A percentile compares a stretch with the other conserved stretches of the same genome.
These are phyloP conservation scores for Dasyurus viverrinus DNA, from an alignment of 2,113 vertebrate genomes.

Conservation along the genomic window DNA sequence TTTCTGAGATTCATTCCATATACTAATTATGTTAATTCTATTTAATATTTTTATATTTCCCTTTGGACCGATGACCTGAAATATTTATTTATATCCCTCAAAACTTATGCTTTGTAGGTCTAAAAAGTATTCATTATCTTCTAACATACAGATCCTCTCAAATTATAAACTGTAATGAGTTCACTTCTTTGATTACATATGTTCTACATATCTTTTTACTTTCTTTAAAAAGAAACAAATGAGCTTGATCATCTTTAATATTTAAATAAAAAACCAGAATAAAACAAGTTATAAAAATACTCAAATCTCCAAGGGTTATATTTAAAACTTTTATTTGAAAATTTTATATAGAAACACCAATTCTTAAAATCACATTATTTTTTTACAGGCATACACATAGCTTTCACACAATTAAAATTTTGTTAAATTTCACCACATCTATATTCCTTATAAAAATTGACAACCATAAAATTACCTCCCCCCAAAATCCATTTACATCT, in stretches of 20 bases:
- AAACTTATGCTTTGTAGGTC: neutral
- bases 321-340: neutral
- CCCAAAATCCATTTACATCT: neutral
- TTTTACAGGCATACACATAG: neutral
- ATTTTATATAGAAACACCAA: neutral
- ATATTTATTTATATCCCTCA: neutral
- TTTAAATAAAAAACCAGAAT: neutral
- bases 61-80: neutral
- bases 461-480: neutral
- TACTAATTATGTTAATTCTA: neutral
- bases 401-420: neutral
- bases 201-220: neutral
- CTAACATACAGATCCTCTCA: neutral
- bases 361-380: neutral
- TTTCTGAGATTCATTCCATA: neutral
- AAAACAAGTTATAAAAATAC: neutral
- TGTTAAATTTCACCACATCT: neutral
- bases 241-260: neutral
- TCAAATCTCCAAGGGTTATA: neutral
- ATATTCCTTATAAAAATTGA: neutral
- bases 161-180: neutral
- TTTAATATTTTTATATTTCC: neutral
- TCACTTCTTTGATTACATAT: neutral
- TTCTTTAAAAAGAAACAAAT: neutral
- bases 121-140: neutral